A percentile compares a stretch with the other conserved stretches of the same genome.
Conservation (phyloP, 2,888 invertebrate genomes). For the Hyles lineata region DNA sequence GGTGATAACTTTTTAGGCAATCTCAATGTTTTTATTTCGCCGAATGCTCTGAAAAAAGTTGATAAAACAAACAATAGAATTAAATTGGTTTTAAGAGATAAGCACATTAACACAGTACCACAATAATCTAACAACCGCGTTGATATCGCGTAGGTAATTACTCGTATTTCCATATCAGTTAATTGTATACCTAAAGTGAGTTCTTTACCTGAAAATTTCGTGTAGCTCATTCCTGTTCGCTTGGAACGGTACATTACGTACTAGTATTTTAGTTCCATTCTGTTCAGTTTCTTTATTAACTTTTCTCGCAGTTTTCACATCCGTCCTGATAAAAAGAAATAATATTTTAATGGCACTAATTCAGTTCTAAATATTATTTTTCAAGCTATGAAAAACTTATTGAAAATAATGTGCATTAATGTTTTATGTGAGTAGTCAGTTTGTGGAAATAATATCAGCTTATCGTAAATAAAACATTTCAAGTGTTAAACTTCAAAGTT, state of each 20-base stretch:
- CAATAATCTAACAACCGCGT: constrained; percentile 39
- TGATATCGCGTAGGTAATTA: constrained; percentile 41
- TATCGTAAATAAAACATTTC: too few species aligned
- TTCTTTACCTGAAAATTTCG: constrained; percentile 93
- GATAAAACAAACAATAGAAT: constrained; percentile 26
- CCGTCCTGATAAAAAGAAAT: constrained; percentile 81
- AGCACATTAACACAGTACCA: constrained; percentile 32
- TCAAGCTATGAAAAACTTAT: too few species aligned
- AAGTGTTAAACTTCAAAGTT: too few species aligned
- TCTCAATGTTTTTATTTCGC: constrained; percentile 94
- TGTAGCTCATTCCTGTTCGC: constrained; percentile 92
- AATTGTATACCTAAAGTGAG: constrained; percentile 28
- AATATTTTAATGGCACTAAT: background rate
- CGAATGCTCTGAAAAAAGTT: constrained; percentile 90
- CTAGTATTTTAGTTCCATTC: constrained; percentile 94
- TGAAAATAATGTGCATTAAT: too few species aligned
- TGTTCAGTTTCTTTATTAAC: constrained; percentile 84
- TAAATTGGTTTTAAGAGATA: constrained; percentile 34
- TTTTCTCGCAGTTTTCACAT: constrained; percentile 86
- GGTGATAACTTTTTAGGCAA: constrained; percentile 94
- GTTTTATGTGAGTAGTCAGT: too few species aligned
- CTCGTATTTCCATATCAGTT: constrained; percentile 39
- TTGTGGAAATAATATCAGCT: too few species aligned
- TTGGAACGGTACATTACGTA: constrained; percentile 98
- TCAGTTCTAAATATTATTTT: background rate